Evolutionary conservation across 2,888 invertebrate genomes (phyloP), one percentile per base, ranked within the genome.

Genomic region (Mylabris sibirica): DNA sequence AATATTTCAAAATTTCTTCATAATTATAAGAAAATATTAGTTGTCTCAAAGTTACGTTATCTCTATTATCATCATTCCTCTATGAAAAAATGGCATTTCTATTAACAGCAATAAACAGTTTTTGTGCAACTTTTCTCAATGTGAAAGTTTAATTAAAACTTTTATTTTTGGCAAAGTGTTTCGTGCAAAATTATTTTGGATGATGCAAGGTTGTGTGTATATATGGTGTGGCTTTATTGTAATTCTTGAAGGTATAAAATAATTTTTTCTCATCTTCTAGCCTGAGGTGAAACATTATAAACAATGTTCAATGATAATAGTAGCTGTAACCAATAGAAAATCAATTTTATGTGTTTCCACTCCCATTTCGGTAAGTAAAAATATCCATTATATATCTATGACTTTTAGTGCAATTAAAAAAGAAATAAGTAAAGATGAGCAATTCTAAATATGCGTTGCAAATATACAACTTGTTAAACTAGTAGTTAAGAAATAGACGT

Each of bases 301-400:
- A 72, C 72, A 73, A 74, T 73, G 72, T 72, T 72, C 68, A 71
- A 73, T 69, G 66, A 73, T 71, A 69, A 70, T 73, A 63, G 68
- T 44, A 68, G 69, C 68, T 67, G 66, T 66, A 60, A 60, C 71
- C 73, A 68, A 73, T 73, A 73, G 73, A 71, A 73, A 73, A 73
- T 71, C 69, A 64, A 69, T 67, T 73, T 73, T 73, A 73, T 67
- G 73, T 68, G 70, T 71, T 71, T 73, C 73, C 73, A 73, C 73
- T 69, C 73, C 73, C 69, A 76, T 73, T 73, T 65, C 34, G 49
- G 60, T 60, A 41, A 63, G 12, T 12, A 53, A 24, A 53, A 66
- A 60, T 69, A 35, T 63, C 66, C 63, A 63, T 53, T 53, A 53
- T 53, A 53, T 53, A 53, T 12, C 12, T 53, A 12, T 53, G 53